Conservation (phyloP, 2,113 vertebrate species). For the Otolemur garnettii region DNA sequence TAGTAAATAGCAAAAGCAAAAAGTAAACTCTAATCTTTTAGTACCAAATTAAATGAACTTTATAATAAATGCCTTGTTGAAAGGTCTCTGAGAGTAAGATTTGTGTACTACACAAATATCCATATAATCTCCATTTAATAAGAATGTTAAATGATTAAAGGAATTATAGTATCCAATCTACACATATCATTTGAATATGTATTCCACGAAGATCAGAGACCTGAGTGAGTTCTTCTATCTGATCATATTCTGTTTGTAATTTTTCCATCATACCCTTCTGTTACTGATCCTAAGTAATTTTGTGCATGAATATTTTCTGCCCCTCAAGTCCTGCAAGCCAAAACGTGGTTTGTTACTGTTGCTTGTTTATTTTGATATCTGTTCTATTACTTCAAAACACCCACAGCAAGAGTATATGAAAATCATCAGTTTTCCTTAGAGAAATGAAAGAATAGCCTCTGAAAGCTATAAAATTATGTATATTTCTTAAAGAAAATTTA, state of each 20-base stretch:
- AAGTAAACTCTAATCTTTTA: neutral
- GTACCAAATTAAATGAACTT: neutral
- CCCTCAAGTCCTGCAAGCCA: neutral
- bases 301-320: neutral
- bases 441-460: neutral
- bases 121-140: neutral
- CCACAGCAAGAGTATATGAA: neutral
- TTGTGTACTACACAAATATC: neutral
- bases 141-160: neutral
- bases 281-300: neutral
- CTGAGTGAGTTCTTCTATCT: neutral
- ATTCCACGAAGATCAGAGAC: neutral
- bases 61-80: neutral
- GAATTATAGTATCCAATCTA: neutral
- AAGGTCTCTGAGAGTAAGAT: neutral
- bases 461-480: neutral
- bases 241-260: neutral
- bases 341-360: neutral
- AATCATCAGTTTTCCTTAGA: neutral
- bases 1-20: neutral
- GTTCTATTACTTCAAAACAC: neutral
- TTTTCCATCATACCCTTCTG: neutral
- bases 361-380: neutral
- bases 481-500: neutral
- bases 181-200: neutral